Evolutionary conservation across 2,888 invertebrate species (phyloP).

Genomic region (Ganaspis brasiliensis): DNA sequence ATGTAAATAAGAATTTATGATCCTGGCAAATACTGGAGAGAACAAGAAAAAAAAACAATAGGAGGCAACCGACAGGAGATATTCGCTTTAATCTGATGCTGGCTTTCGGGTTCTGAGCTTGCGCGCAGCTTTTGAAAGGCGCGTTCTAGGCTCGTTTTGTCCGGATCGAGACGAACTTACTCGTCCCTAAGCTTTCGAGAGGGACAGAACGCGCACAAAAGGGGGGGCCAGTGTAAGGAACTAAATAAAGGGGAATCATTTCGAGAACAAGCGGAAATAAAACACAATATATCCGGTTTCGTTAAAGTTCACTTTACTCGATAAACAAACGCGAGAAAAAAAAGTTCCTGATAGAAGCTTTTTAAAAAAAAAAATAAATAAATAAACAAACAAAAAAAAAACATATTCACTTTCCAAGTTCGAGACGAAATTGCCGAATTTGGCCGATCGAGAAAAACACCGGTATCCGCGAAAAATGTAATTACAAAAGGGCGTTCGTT

Average conservation of each 20-base stretch:
- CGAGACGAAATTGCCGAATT: not conserved
- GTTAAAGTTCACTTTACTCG: too few species aligned
- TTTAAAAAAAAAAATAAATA: constrained; percentile 1
- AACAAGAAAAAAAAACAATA: not conserved
- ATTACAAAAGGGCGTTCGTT: constrained; percentile 2
- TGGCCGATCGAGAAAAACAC: not conserved
- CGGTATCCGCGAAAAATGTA: constrained; percentile 23
- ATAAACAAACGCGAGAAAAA: not conserved
- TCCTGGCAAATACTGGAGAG: constrained; percentile 1
- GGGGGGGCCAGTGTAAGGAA: constrained; percentile 18
- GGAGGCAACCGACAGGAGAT: constrained; percentile 16
- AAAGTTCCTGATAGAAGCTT: constrained; percentile 28
- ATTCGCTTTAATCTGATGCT: constrained; percentile 39
- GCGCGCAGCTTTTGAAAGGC: constrained; percentile 56
- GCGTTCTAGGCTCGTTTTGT: constrained; percentile 58
- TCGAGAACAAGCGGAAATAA: not conserved
- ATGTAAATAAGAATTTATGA: constrained; percentile 10
- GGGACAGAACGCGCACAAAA: constrained; percentile 48
- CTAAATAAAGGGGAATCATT: not conserved
- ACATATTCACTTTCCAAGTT: not conserved
- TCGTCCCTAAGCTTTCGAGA: constrained; percentile 53
- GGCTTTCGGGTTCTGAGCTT: constrained; percentile 48
- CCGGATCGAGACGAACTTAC: constrained; percentile 56
- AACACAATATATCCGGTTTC: not conserved
- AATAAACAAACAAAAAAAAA: too few species aligned